Conservation (phyloP, 1,140 invertebrate genomes). For the Drosophila micromelanica region DNA sequence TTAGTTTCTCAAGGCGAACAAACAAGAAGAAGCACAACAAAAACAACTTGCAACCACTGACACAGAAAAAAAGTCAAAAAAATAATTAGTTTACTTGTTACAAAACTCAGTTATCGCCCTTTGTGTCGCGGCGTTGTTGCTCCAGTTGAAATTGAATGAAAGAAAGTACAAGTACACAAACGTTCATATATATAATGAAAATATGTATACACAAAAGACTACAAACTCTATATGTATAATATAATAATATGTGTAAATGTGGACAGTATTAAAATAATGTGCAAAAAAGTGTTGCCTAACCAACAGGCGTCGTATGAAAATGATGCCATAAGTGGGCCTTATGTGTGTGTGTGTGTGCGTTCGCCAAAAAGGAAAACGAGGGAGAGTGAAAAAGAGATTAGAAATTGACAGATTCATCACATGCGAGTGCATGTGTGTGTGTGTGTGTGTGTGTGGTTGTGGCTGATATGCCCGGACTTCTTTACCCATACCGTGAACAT, state of each 20-base stretch:
- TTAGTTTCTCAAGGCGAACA: constrained; percentile 50
- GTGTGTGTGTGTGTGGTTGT: constrained; percentile 6
- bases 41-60: constrained; percentile 42
- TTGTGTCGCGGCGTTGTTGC: constrained; percentile 71
- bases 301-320: constrained; percentile 43
- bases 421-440: constrained; percentile 5
- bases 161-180: constrained; percentile 47
- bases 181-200: constrained; percentile 12
- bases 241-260: constrained; percentile 32
- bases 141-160: constrained; percentile 80
- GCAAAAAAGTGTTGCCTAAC: constrained; percentile 68
- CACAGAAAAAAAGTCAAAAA: constrained; percentile 63
- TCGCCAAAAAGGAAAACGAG: constrained; percentile 2
- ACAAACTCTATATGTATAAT: constrained; percentile 59
- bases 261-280: constrained; percentile 15
- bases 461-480: constrained; percentile 8
- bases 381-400: constrained; percentile 7
- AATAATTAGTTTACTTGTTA: constrained; percentile 84
- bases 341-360: background rate
- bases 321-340: constrained; percentile 50
- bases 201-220: constrained; percentile 13
- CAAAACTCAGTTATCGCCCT: constrained; percentile 78
- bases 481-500: background rate
- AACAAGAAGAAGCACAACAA: constrained; percentile 29
- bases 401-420: constrained; percentile 30